A percentile compares a stretch with the other conserved stretches of the same genome.
Evolutionary conservation across 2,113 vertebrate species (phyloP).

Genomic region (Oplegnathus fasciatus): DNA sequence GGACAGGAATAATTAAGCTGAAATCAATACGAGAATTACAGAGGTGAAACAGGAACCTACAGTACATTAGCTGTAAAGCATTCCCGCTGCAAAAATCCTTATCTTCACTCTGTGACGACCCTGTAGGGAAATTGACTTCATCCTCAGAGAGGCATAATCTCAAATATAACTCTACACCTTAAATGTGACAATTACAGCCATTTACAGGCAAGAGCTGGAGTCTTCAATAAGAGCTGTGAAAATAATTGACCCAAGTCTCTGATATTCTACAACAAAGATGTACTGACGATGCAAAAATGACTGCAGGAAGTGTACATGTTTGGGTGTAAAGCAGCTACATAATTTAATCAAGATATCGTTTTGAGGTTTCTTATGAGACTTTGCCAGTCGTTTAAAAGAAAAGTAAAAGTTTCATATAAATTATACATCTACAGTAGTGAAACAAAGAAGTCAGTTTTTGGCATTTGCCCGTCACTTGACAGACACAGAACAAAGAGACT

Average conservation of each 20-base stretch:
- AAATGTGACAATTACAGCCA: conserved; percentile 64
- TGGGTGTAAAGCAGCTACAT: not conserved
- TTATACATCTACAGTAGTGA: conserved; percentile 25
- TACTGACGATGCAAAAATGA: conserved; percentile 13
- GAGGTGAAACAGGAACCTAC: conserved; percentile 66
- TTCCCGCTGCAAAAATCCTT: conserved; percentile 63
- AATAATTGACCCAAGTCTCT: conserved; percentile 47
- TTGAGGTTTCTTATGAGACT: not conserved
- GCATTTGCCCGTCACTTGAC: conserved; percentile 3
- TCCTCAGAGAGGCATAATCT: conserved; percentile 55
- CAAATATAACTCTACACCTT: conserved; percentile 56
- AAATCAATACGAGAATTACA: conserved; percentile 73
- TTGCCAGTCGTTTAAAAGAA: not conserved
- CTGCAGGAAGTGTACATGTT: not conserved
- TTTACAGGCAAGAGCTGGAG: conserved; percentile 40
- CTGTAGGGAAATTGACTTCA: conserved; percentile 64
- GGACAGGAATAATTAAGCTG: conserved; percentile 68
- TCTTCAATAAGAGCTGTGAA: conserved; percentile 25
- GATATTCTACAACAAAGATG: conserved; percentile 8
- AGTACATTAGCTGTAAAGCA: conserved; percentile 71
- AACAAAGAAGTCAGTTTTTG: conserved; percentile 19
- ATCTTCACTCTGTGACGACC: conserved; percentile 55
- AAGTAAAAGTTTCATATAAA: conserved; percentile 12
- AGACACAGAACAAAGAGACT: conserved; percentile 31
- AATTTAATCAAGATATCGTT: not conserved